A percentile compares a stretch with the other conserved stretches of the same genome.
Conservation (phyloP, 2,797 vertebrate genomes). For the Dendrocincla tyrannina region DNA sequence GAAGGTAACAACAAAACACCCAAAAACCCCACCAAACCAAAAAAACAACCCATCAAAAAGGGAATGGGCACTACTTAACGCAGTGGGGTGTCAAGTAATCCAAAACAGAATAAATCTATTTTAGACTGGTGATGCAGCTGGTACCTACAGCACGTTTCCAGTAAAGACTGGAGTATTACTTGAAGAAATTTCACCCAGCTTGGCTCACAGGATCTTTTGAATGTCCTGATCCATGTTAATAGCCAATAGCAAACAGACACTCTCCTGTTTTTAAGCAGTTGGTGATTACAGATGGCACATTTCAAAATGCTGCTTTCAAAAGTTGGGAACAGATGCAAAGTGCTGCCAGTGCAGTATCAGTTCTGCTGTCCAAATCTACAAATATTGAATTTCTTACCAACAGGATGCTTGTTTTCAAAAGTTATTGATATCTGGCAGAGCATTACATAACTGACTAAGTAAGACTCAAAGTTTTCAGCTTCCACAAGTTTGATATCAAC, state of each 20-base stretch:
- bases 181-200: background rate
- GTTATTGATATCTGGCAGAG: background rate
- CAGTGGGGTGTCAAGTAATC: background rate
- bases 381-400: background rate
- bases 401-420: background rate
- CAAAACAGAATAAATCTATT: background rate
- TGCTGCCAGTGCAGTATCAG: background rate
- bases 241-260: background rate
- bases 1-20: background rate
- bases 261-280: background rate
- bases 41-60: no score
- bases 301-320: slow-evolving; percentile 10
- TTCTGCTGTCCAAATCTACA: background rate
- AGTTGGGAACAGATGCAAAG: background rate
- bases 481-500: background rate
- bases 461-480: background rate
- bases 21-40: background rate
- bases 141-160: background rate
- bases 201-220: background rate
- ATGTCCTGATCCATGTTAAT: background rate
- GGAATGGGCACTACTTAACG: background rate
- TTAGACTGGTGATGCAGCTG: background rate
- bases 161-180: background rate
- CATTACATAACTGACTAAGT: background rate
- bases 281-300: slow-evolving; percentile 13